These are phyloP conservation scores for Eurytoma adleriae DNA, from an alignment of 2,888 invertebrate genomes.

Conservation along the genomic window DNA sequence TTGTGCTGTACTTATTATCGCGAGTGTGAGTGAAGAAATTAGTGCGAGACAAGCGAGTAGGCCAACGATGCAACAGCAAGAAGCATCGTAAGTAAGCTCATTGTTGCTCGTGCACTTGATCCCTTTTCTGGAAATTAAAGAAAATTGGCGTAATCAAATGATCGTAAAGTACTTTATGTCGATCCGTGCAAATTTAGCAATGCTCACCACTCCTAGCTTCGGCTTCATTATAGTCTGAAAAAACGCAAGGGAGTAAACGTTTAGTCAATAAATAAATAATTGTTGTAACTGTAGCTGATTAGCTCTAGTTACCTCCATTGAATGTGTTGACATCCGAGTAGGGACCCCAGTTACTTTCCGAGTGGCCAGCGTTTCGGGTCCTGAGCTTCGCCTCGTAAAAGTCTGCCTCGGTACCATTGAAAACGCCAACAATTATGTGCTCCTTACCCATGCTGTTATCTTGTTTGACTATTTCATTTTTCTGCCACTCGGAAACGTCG, in stretches of 20 bases:
- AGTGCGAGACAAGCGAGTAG: constrained; percentile 31
- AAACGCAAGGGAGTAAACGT: background rate
- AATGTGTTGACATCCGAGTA: constrained; percentile 58
- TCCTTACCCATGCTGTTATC: constrained; percentile 58
- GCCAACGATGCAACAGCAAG: constrained; percentile 32
- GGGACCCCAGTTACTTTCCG: constrained; percentile 59
- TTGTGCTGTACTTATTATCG: no score
- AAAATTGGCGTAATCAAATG: background rate
- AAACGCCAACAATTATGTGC: constrained; percentile 56
- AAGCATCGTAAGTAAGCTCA: constrained; percentile 44
- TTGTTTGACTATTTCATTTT: constrained; percentile 52
- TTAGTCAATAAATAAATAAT: background rate
- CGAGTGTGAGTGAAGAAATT: constrained; percentile 33
- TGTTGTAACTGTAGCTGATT: no score
- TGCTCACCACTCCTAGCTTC: constrained; percentile 43
- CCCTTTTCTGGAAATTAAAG: constrained; percentile 39
- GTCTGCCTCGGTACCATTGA: constrained; percentile 59
- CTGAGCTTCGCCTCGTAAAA: constrained; percentile 60
- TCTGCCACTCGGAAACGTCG: constrained; percentile 56
- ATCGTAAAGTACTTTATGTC: background rate
- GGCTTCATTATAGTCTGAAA: background rate
- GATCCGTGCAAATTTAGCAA: background rate
- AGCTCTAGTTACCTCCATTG: constrained; percentile 56
- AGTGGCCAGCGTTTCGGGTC: constrained; percentile 56
- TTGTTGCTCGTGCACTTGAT: constrained; percentile 28